Conservation (phyloP, 2,797 vertebrate genomes). For the Sebastolobus alascanus region DNA sequence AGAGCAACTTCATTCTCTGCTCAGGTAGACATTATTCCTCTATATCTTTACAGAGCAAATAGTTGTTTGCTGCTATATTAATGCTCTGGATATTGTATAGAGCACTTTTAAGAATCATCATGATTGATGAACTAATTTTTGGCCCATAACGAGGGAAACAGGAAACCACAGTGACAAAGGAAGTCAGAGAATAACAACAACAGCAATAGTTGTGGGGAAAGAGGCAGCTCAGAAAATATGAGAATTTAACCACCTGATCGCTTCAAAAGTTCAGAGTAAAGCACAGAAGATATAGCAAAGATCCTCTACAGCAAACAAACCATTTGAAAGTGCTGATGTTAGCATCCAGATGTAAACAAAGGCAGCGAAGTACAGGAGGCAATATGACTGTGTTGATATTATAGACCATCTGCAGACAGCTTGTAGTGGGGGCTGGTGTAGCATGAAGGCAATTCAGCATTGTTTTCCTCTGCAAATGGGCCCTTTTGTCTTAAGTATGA, state of each 20-base stretch:
- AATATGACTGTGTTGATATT: constrained; percentile 4
- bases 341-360: constrained; percentile 22
- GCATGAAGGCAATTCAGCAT: not conserved
- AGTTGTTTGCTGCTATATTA: too few relatives aligned
- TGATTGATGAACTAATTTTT: not conserved
- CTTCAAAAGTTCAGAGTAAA: not conserved
- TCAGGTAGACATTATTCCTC: too few relatives aligned
- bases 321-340: constrained; percentile 12
- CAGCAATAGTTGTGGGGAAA: constrained; percentile 58
- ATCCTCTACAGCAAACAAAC: constrained; percentile 15
- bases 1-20: too few relatives aligned
- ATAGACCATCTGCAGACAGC: constrained; percentile 16
- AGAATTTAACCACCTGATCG: constrained; percentile 28
- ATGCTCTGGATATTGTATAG: too few relatives aligned
- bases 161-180: constrained; percentile 70
- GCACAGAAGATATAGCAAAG: not conserved
- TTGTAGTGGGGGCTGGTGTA: constrained; percentile 4
- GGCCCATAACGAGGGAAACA: constrained; percentile 45
- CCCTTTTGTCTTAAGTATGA: constrained; percentile 3
- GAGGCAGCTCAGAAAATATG: constrained; percentile 26
- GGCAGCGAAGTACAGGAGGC: not conserved
- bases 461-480: constrained; percentile 17
- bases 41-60: too few relatives aligned
- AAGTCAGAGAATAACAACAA: constrained; percentile 68
- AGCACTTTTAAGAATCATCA: not conserved